Conservation (phyloP, 2,888 invertebrate genomes). For the Leucozona laternaria region DNA sequence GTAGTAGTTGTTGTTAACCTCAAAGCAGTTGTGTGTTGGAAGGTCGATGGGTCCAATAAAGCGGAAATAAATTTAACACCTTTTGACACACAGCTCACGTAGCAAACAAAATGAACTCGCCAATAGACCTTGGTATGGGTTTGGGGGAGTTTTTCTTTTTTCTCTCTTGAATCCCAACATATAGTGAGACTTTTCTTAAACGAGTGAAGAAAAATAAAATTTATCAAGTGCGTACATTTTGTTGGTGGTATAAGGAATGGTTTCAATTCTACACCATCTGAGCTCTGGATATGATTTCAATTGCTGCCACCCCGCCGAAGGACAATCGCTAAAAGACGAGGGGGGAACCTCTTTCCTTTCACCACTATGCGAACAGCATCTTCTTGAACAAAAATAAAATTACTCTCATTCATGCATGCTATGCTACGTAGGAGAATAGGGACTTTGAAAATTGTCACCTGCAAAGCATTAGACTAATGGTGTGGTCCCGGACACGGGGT, state of each 20-base stretch:
- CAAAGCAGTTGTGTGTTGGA: slow-evolving; percentile 53
- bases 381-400: slow-evolving; percentile 14
- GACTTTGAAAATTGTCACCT: slow-evolving; percentile 30
- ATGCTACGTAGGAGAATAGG: background rate
- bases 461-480: slow-evolving; percentile 7
- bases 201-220: slow-evolving; percentile 37
- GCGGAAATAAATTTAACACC: slow-evolving; percentile 47
- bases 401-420: slow-evolving; percentile 21
- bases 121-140: slow-evolving; percentile 47
- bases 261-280: slow-evolving; percentile 25
- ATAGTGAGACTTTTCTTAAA: slow-evolving; percentile 4
- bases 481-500: background rate
- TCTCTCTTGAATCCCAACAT: background rate
- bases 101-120: slow-evolving; percentile 59
- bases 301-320: slow-evolving; percentile 7
- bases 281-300: slow-evolving; percentile 16
- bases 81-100: slow-evolving; percentile 64
- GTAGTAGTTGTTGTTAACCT: slow-evolving; percentile 52
- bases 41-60: slow-evolving; percentile 45
- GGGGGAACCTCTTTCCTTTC: background rate
- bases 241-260: slow-evolving; percentile 33
- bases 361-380: background rate
- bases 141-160: background rate
- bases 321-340: background rate
- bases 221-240: slow-evolving; percentile 66